A percentile compares a stretch with the other conserved stretches of the same genome.
Evolutionary conservation across 2,797 vertebrate genomes (phyloP).

Genomic region (Aselliscus stoliczkanus): DNA sequence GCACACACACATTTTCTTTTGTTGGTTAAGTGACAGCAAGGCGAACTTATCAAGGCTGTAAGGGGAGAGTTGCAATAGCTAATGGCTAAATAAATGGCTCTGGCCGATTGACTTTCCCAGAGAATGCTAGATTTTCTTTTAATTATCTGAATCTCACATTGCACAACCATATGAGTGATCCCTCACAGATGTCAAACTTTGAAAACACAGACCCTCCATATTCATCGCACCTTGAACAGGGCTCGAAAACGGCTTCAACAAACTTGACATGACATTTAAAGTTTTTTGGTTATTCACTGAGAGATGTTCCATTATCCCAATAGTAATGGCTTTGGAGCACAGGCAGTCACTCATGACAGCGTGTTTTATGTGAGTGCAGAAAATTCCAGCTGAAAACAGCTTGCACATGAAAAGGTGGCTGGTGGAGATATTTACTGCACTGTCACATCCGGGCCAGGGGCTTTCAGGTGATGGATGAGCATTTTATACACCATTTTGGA

Average conservation of each 20-base stretch:
- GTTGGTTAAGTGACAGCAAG: conserved; percentile 60
- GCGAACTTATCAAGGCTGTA: conserved; percentile 32
- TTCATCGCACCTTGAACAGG: conserved; percentile 93
- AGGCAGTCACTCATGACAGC: conserved; percentile 89
- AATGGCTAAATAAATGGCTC: conserved; percentile 84
- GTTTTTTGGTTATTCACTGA: conserved; percentile 91
- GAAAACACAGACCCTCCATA: conserved; percentile 88
- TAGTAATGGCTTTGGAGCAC: conserved; percentile 90
- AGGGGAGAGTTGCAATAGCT: conserved; percentile 64
- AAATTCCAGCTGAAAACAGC: conserved; percentile 90
- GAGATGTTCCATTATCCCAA: conserved; percentile 90
- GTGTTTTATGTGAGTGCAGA: conserved; percentile 93
- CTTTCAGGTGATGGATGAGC: conserved; percentile 92
- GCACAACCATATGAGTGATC: conserved; percentile 77
- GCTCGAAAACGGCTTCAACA: conserved; percentile 87
- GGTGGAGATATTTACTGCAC: conserved; percentile 93
- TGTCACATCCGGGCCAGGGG: conserved; percentile 92
- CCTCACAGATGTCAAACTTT: conserved; percentile 83
- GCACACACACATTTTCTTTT: background rate
- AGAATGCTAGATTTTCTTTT: conserved; percentile 67
- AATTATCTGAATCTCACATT: conserved; percentile 45
- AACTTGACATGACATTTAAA: conserved; percentile 95
- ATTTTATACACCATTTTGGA: conserved; percentile 89
- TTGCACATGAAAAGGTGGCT: conserved; percentile 92
- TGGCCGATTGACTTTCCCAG: conserved; percentile 77